Evolutionary conservation across 1,140 invertebrate species (phyloP).

Genomic region (Cepaea nemoralis): DNA sequence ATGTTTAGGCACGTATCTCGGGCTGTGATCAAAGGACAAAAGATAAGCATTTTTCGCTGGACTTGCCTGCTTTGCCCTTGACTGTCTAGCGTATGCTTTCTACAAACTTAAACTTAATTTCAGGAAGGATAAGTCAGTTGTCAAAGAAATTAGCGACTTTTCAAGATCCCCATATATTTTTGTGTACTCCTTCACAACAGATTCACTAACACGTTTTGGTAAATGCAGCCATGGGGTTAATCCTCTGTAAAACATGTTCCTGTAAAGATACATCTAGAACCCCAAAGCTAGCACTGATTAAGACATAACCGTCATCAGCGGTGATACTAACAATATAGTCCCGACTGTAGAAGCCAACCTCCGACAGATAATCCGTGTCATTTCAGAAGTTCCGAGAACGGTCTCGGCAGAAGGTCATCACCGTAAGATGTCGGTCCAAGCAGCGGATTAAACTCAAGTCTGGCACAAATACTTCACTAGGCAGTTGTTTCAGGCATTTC

Average conservation of each 20-base stretch:
- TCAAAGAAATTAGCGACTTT: background rate
- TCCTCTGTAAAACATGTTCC: background rate
- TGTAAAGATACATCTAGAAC: background rate
- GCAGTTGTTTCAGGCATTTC: background rate
- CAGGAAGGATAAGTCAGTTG: background rate
- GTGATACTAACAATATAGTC: background rate
- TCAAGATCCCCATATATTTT: background rate
- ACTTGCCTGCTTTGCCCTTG: background rate
- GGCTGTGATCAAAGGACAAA: background rate
- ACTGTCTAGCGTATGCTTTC: background rate
- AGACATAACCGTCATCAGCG: background rate
- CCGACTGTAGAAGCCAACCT: background rate
- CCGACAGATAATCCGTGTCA: background rate
- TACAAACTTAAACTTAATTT: background rate
- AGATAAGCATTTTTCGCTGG: background rate
- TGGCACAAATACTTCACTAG: background rate
- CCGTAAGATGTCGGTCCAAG: background rate
- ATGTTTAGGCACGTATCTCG: background rate
- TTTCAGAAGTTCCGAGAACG: background rate
- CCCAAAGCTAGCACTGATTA: background rate
- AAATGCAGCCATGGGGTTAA: background rate
- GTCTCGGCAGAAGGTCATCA: background rate
- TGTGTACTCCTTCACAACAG: background rate
- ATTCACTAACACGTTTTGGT: background rate
- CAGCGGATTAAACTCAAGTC: background rate